These are phyloP conservation scores for Fundulus diaphanus DNA, from an alignment of 2,797 vertebrate species.

Conservation along the genomic window DNA sequence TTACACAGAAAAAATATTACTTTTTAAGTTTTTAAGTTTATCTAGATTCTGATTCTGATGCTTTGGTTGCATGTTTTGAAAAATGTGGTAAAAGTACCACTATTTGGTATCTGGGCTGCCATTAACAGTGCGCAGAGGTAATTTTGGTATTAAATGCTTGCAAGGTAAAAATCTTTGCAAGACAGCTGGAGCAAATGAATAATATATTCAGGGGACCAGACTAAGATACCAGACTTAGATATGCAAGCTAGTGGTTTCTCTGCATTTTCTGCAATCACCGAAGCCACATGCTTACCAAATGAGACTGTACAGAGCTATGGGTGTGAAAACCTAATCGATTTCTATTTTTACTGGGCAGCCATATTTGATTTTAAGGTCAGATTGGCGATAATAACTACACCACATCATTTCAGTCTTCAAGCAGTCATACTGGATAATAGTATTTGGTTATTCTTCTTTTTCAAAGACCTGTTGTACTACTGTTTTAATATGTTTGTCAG, in stretches of 20 bases:
- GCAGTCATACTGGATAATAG: too few species aligned
- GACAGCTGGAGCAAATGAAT: neutral
- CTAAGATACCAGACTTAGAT: neutral
- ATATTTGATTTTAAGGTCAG: neutral
- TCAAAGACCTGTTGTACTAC: too few species aligned
- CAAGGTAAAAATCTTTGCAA: too few species aligned
- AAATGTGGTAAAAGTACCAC: neutral
- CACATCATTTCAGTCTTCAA: too few species aligned
- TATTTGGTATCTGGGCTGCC: neutral
- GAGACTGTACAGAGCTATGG: neutral
- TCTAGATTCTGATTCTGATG: neutral
- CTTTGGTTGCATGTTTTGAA: neutral
- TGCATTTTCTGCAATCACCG: slow-evolving; percentile 1
- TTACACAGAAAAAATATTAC: neutral
- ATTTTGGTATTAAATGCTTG: neutral
- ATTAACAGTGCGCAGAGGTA: neutral
- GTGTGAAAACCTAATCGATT: neutral
- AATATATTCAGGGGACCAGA: neutral
- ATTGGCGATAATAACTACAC: neutral
- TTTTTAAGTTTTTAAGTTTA: too few species aligned
- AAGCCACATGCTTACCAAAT: neutral
- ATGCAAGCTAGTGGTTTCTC: neutral
- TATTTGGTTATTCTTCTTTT: too few species aligned
- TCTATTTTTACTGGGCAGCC: neutral
- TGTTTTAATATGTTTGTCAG: too few species aligned